Evolutionary conservation across 2,113 vertebrate genomes (phyloP).

Genomic region (Nothoprocta perdicaria): DNA sequence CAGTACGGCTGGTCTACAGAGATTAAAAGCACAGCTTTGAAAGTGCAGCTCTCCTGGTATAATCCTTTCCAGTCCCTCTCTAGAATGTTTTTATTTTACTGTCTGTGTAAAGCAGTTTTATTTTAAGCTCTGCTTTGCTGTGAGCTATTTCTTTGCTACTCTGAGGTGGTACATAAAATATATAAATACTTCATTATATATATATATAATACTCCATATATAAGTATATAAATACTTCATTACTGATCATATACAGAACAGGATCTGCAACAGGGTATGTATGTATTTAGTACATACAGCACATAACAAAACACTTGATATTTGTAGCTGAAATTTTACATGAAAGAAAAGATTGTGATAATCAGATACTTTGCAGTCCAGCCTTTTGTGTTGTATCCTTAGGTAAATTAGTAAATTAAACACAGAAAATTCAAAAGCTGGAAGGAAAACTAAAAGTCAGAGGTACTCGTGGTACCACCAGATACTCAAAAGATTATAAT

Average conservation of each 20-base stretch:
- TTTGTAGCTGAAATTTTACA: neutral
- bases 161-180: neutral
- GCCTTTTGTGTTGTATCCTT: neutral
- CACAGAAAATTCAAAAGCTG: neutral
- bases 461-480: neutral
- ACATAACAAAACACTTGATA: neutral
- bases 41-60: neutral
- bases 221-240: neutral
- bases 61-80: neutral
- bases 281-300: neutral
- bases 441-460: neutral
- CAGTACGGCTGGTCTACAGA: neutral
- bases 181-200: neutral
- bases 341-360: neutral
- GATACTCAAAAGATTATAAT: neutral
- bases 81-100: neutral
- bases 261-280: neutral
- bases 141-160: neutral
- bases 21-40: neutral
- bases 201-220: neutral
- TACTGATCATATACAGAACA: neutral
- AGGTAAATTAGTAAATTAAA: neutral
- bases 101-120: neutral
- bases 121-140: neutral
- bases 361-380: neutral